Evolutionary conservation across 2,113 vertebrate species (phyloP), one percentile per base, ranked within the genome.

Genomic region (Vidua macroura): DNA sequence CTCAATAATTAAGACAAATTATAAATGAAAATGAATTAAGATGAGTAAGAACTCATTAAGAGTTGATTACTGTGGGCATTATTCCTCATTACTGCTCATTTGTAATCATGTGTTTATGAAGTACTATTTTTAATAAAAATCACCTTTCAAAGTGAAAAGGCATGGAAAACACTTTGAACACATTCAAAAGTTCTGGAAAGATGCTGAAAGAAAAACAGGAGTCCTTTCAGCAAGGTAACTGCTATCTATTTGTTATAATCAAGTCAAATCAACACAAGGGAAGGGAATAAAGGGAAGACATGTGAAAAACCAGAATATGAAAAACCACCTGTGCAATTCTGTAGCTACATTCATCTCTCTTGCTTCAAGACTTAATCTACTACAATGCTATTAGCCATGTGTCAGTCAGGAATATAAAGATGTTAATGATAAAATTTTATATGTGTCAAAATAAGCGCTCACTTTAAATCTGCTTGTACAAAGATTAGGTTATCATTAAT

Each of bases 401-500:
- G 82, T 93, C 97, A 97, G 92, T 95, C 86, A 89, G 52, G 77
- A 91, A 87, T 84, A 95, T 62, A 83, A 93, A 95, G 94, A 95
- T 86, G 66, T 90, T 95, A 96, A 92, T 96, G 92, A 94, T 89
- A 95, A 95, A 90, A 82, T 96, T 93, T 93, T 94, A 77, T 86
- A 90, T 1, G 3, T 90, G 96, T 93, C 86, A 97, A 92, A 96
- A 96, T 96, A 95, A 92, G 69, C 94, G 72, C 78, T 96, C 86
- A 78, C 64, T 93, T 96, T 93, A 93, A 96, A 96, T 89, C 74
- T 74, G 89, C 93, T 90, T 88, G 89, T 72, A 93, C 92, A 95
- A 86, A 86, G 69, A 96, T 96, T 92, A 92, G 81, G 90, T 94
- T 96, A 92, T 84, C 83, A 84, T 95, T 96, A 96, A 97, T 96